Evolutionary conservation across 2,888 invertebrate species (phyloP).

Genomic region (Liodrosophila aerea): DNA sequence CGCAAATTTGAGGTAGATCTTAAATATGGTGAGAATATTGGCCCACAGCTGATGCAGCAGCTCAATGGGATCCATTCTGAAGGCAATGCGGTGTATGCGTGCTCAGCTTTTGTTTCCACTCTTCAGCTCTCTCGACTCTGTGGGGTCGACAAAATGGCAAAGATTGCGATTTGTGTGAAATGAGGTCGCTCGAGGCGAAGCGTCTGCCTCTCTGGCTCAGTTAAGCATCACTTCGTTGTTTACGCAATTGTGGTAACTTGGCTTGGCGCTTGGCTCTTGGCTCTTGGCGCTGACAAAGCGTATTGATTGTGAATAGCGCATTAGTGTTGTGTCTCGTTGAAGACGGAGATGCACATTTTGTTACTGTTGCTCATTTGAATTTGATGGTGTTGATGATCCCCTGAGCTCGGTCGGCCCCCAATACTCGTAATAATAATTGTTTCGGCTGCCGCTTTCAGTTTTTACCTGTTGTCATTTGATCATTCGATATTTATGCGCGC

Average conservation of each 20-base stretch:
- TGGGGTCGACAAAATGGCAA: conserved; percentile 40
- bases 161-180: conserved; percentile 63
- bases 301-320: conserved; percentile 45
- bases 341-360: conserved; percentile 71
- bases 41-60: conserved; percentile 52
- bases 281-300: conserved; percentile 16
- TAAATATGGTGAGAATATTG: conserved; percentile 71
- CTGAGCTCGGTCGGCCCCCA: conserved; percentile 31
- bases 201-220: conserved; percentile 14
- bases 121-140: conserved; percentile 4
- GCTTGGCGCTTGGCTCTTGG: conserved; percentile 16
- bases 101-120: background rate
- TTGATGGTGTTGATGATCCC: conserved; percentile 50
- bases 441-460: conserved; percentile 32
- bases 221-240: conserved; percentile 29
- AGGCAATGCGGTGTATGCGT: conserved; percentile 32
- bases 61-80: conserved; percentile 56
- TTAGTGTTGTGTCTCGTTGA: conserved; percentile 31
- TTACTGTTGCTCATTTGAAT: conserved; percentile 53
- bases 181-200: conserved; percentile 56
- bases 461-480: background rate
- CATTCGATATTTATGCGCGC: conserved; percentile 50
- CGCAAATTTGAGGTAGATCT: conserved; percentile 79
- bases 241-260: conserved; percentile 52
- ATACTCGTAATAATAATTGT: conserved; percentile 37